Evolutionary conservation across 2,797 vertebrate species (phyloP).

Genomic region (Myioborus melanocephalus): DNA sequence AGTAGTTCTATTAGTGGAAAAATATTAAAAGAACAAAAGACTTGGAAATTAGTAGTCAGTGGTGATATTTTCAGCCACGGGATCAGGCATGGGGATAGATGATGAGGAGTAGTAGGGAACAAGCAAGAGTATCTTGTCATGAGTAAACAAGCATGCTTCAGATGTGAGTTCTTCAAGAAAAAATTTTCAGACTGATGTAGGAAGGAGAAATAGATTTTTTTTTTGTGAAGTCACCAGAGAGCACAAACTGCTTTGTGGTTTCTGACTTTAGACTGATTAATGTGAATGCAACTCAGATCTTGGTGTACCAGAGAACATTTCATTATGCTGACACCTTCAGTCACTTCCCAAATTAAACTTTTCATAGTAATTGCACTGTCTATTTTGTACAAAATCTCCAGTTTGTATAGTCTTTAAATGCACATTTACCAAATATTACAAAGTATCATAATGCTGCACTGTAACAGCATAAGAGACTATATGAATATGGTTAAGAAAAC

Average conservation of each 20-base stretch:
- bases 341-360: slow-evolving; percentile 50
- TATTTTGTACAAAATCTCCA: neutral
- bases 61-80: fast-evolving
- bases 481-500: neutral
- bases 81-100: neutral
- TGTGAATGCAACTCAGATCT: slow-evolving; percentile 8
- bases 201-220: neutral
- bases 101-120: neutral
- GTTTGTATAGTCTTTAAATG: slow-evolving; percentile 11
- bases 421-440: neutral
- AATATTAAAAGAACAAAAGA: neutral
- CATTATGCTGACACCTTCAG: neutral
- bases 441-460: neutral
- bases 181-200: neutral
- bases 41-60: neutral
- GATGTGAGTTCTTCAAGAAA: neutral
- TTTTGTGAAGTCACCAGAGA: neutral
- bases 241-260: neutral
- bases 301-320: neutral
- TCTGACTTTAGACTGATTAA: slow-evolving; percentile 42
- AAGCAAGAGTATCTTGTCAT: neutral
- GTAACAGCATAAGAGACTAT: neutral
- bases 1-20: neutral
- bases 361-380: slow-evolving; percentile 21
- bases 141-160: neutral